Base-by-base conservation (phyloP, 2,888 invertebrate genomes). In the Caenorhabditis virilis region DNA sequence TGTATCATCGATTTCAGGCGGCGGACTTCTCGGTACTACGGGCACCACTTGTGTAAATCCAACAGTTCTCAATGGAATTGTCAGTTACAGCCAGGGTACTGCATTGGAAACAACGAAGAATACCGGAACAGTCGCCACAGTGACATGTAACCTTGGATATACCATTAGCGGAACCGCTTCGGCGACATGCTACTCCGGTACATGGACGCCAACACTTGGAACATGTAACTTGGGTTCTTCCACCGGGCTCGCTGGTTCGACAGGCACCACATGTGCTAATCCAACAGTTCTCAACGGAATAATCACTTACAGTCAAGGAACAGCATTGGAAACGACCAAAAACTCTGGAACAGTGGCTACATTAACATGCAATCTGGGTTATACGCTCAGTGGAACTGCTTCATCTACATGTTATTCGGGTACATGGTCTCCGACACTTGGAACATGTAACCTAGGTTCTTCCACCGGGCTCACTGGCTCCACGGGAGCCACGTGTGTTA, bases 281-380 rank as follows among this genome's bases (percentile, higher is more conserved):
- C 51, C 47, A 13, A 47, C 46, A 11, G 33, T 64, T 13, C 30
- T 58, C 9, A 54, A 64, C 25, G 63, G 63, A 35, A n/a, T 41
- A 11, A 39, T 64, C 46, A 50, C 53, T 1, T 64, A 58, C 16
- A 64, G 54, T 30, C 50, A 45, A 27, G 61, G 61, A 41, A 61
- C 43, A 11, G 48, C 47, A 27, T 55, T 36, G 11, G 55, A 55
- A 38, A 27, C 25, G 1, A 42, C 42, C 16, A 22, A 42, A 23
- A 6, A 11, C 9, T 50, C 63, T 30, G 70, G 70, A 35, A 67
- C 71, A 13, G 55, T 58, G 6, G 71, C 67, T 4, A 67, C 61
- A 22, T 47, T 68, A 3, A 49, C 58, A 0, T 70, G 70, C 30
- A 49, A 0, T 25, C 55, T 2, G 61, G 61, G 18, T 27, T 62